phyloP scores from a whole-genome alignment of 2,888 invertebrate genomes.

The Serrognathus titanus region DNA sequence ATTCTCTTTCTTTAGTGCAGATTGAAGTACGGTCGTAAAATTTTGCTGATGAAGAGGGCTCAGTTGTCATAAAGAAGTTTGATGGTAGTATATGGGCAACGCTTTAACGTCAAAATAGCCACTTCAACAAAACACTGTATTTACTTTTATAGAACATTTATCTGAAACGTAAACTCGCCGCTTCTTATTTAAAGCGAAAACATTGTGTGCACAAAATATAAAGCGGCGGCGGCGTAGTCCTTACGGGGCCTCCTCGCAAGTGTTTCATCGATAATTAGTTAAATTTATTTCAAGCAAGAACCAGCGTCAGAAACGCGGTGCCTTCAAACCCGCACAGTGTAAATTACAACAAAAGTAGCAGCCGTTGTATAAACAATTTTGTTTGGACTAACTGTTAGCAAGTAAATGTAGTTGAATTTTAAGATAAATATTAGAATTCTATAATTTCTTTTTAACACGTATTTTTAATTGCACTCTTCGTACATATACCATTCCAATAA shows the following conservation, averaged over 20 bases:
- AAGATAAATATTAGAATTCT: slow-evolving; percentile 17
- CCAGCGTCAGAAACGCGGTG: slow-evolving; percentile 6
- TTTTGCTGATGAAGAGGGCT: slow-evolving; percentile 35
- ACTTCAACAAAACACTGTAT: slow-evolving; percentile 21
- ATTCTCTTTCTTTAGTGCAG: not conserved
- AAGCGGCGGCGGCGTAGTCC: not conserved
- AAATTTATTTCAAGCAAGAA: not conserved
- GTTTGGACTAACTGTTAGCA: slow-evolving; percentile 14
- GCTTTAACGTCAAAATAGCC: slow-evolving; percentile 24
- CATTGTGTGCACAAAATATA: not conserved
- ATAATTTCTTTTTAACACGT: slow-evolving; percentile 19
- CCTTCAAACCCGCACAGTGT: slow-evolving; percentile 14
- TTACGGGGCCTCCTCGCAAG: not conserved
- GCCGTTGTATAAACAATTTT: slow-evolving; percentile 16
- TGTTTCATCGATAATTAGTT: not conserved
- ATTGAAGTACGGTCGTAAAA: slow-evolving; percentile 27
- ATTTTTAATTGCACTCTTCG: not conserved
- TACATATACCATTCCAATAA: no score
- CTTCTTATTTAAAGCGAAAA: not conserved
- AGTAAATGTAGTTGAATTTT: slow-evolving; percentile 19
- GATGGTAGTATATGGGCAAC: slow-evolving; percentile 21
- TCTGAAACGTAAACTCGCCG: not conserved
- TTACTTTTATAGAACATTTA: slow-evolving; percentile 15
- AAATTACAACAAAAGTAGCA: slow-evolving; percentile 19
- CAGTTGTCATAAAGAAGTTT: slow-evolving; percentile 28